Conservation (phyloP, 2,888 invertebrate genomes). For the Oegoconia quadripuncta region DNA sequence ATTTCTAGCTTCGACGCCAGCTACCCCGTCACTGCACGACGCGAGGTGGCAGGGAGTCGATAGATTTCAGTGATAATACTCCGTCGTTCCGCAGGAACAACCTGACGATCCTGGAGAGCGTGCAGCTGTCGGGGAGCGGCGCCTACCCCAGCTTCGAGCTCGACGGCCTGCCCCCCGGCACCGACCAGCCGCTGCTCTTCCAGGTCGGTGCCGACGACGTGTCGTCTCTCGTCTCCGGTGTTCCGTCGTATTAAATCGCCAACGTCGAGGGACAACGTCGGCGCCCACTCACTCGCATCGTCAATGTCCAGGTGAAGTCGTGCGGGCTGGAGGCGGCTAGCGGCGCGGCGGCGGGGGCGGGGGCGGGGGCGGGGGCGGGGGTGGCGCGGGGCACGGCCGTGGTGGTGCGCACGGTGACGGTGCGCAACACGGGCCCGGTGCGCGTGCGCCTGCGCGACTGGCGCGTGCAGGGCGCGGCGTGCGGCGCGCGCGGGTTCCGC, state of each 20-base stretch:
- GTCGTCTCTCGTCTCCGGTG: too few relatives aligned
- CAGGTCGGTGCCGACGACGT: constrained; percentile 74
- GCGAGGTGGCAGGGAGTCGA: too few relatives aligned
- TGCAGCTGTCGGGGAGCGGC: constrained; percentile 90
- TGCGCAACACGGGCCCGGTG: constrained; percentile 94
- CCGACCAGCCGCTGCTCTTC: constrained; percentile 86
- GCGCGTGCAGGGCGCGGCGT: constrained; percentile 47
- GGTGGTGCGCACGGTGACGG: constrained; percentile 88
- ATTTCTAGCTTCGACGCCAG: too few relatives aligned
- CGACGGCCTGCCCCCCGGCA: constrained; percentile 91
- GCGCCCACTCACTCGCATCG: too few relatives aligned
- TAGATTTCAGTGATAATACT: not conserved
- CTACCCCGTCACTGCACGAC: too few relatives aligned
- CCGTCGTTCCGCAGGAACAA: constrained; percentile 85
- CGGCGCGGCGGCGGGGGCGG: constrained; percentile 73
- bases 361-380: constrained; percentile 80
- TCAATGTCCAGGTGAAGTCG: not conserved
- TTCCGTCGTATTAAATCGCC: too few relatives aligned
- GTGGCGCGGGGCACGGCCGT: constrained; percentile 69
- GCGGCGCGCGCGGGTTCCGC: constrained; percentile 58
- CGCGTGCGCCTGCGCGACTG: constrained; percentile 83
- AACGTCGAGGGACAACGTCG: too few relatives aligned
- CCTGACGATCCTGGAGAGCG: constrained; percentile 92
- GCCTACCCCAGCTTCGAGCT: constrained; percentile 93
- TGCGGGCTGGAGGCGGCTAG: constrained; percentile 77